These are phyloP conservation scores for Catharus fuscescens DNA, from an alignment of 2,113 vertebrate genomes.

Conservation along the genomic window DNA sequence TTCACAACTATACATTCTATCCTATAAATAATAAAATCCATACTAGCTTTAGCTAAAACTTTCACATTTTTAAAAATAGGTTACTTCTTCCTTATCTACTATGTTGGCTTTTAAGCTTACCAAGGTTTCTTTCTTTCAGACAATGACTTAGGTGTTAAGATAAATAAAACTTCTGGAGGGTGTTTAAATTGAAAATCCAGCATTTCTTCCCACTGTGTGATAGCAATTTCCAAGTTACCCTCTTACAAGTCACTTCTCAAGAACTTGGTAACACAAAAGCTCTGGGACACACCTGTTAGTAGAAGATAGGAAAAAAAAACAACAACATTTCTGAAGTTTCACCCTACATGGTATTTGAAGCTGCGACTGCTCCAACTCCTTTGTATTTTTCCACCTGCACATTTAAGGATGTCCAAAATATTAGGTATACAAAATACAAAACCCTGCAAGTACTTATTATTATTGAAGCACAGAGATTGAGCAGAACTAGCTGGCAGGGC, in stretches of 20 bases:
- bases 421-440: background rate
- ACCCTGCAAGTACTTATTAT: background rate
- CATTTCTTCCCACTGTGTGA: background rate
- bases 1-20: background rate
- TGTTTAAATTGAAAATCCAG: background rate
- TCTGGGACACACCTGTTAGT: background rate
- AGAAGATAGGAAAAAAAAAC: background rate
- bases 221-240: background rate
- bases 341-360: background rate
- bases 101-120: background rate
- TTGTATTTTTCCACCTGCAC: background rate
- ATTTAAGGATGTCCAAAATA: background rate
- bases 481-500: background rate
- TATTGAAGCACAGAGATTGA: background rate
- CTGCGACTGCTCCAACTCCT: background rate
- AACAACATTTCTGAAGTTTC: background rate
- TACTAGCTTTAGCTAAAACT: background rate
- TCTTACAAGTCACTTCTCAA: background rate
- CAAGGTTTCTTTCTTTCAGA: background rate
- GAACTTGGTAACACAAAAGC: background rate
- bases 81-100: background rate
- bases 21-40: background rate
- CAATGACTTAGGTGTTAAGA: background rate
- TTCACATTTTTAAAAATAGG: background rate
- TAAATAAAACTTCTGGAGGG: background rate